Conservation (phyloP, 2,113 vertebrate species). For the Orycteropus afer region DNA sequence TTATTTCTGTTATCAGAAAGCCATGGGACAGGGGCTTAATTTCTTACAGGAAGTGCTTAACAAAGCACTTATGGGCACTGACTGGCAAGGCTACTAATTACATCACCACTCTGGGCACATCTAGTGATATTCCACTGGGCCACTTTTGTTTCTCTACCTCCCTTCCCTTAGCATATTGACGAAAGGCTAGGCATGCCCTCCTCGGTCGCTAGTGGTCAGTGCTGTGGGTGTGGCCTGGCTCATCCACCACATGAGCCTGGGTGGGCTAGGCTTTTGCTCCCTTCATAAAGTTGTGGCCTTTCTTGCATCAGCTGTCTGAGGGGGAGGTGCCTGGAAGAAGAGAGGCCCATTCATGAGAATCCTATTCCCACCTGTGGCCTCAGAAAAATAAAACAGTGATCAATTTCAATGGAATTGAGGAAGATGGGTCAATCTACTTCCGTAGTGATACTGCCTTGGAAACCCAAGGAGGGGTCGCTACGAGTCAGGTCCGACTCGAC, state of each 20-base stretch:
- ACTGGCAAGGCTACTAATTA: constrained; percentile 69
- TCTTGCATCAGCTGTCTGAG: not conserved
- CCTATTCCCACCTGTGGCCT: not conserved
- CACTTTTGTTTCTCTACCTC: constrained; percentile 31
- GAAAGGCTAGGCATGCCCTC: not conserved
- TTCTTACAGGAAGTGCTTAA: constrained; percentile 66
- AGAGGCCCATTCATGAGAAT: no score
- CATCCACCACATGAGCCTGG: not conserved
- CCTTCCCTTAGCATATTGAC: not conserved
- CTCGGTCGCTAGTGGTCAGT: not conserved
- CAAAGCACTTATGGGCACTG: constrained; percentile 60
- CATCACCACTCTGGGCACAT: constrained; percentile 58
- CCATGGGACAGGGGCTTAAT: constrained; percentile 49
- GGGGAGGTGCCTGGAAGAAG: not conserved
- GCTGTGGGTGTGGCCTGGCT: not conserved
- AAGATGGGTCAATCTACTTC: no score
- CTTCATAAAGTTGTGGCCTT: not conserved
- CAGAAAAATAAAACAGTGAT: not conserved
- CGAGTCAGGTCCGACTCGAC: no score
- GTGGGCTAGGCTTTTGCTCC: not conserved
- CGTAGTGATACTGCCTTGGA: no score
- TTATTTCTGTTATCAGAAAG: constrained; percentile 56
- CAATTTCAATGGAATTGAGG: not conserved
- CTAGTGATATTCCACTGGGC: constrained; percentile 73
- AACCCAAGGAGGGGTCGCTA: no score